These are phyloP conservation scores for Nebria brevicollis DNA, from an alignment of 2,888 invertebrate genomes.

Conservation along the genomic window DNA sequence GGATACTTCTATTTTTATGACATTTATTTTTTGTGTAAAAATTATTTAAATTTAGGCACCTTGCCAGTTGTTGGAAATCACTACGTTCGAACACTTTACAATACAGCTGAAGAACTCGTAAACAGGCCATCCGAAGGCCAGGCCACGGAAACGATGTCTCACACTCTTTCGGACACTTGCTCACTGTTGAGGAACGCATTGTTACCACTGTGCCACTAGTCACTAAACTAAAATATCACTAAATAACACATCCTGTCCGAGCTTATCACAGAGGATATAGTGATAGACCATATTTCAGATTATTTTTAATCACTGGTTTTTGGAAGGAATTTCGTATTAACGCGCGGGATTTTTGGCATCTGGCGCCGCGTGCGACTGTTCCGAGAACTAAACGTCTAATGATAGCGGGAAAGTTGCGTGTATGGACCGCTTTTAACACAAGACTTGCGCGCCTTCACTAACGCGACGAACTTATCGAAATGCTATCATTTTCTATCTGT, in stretches of 20 bases:
- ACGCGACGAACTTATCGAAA: slow-evolving; percentile 10
- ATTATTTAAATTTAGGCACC: slow-evolving; percentile 22
- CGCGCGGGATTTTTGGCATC: not conserved
- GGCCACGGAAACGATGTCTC: slow-evolving; percentile 74
- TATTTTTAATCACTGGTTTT: slow-evolving; percentile 5
- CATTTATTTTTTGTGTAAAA: slow-evolving; percentile 16
- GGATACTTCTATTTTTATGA: slow-evolving; percentile 27
- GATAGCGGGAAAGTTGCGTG: slow-evolving; percentile 42
- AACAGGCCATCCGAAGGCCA: slow-evolving; percentile 84
- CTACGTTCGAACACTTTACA: slow-evolving; percentile 88
- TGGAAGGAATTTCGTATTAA: slow-evolving; percentile 11
- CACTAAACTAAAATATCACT: slow-evolving; percentile 8
- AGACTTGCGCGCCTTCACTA: slow-evolving; percentile 28
- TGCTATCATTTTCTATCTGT: slow-evolving; percentile 7
- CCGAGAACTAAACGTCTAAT: slow-evolving; percentile 38
- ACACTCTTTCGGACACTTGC: not conserved
- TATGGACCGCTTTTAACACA: slow-evolving; percentile 7
- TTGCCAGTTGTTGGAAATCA: slow-evolving; percentile 45
- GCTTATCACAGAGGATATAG: slow-evolving; percentile 38
- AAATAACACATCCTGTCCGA: not conserved
- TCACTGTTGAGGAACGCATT: not conserved
- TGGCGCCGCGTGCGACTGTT: slow-evolving; percentile 36
- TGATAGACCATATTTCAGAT: slow-evolving; percentile 7
- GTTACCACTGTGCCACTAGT: slow-evolving; percentile 14
- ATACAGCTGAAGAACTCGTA: slow-evolving; percentile 84